Base-by-base conservation (phyloP, 1,140 invertebrate species). In the Megalonaias nervosa region DNA sequence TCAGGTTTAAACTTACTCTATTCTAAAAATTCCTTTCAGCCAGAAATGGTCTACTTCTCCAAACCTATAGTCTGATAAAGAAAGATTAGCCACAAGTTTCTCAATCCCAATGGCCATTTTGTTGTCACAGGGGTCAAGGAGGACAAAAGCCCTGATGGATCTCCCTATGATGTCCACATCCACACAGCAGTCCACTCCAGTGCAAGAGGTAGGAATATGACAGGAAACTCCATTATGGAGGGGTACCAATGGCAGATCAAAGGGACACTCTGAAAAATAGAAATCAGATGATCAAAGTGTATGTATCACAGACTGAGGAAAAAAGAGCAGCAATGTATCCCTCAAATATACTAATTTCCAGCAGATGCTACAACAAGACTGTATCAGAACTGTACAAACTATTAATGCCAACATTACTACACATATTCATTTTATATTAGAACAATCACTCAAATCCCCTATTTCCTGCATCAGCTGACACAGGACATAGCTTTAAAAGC, bases 11-110 rank as follows among this genome's bases (percentile, higher is more conserved):
- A 73, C 75, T 72, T 72, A 77, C 70, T 77, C 69, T 1, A 72
- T 26, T 17, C 70, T 64, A 12, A 73, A 59, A 17, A 77, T 64
- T 19, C 59, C 48, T 56, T 71, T 56, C 56, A 72, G 23, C 55
- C 61, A 71, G 70, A 79, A 73, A 59, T 58, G 65, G 26, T 68
- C 71, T 4, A 23, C n/a, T 31, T 38, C 67, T n/a, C 75, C 75
- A 31, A 26, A 77, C 19, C 65, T 26, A 55, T 77, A 77, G 21
- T 38, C 67, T 2, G 58, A 16, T 21, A 77, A 48, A 31, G 61
- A 57, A 11, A 77, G 31, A 55, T 66, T 55, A 17, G 48, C 26
- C 14, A 21, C 66, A 15, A 71, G 66, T 31, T 71, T 77, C 55
- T 77, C 75, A 17, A 77, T 71, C 11, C 69, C 75, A 14, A 77